These are phyloP conservation scores for Etia nguti DNA, from an alignment of 2,113 vertebrate genomes.

Conservation along the genomic window DNA sequence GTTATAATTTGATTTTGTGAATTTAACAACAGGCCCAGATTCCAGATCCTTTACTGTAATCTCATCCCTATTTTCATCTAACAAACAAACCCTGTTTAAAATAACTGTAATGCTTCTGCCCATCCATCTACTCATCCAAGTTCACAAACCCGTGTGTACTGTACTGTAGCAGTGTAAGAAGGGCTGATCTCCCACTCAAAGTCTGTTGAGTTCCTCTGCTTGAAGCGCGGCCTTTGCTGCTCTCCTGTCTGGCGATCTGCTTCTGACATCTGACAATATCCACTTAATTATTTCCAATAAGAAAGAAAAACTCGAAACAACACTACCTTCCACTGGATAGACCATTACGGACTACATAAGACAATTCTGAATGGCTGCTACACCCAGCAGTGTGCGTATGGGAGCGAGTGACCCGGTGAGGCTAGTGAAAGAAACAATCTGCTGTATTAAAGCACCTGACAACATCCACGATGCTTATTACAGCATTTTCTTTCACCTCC, in stretches of 20 bases:
- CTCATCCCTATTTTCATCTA: not conserved
- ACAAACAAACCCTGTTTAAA: not conserved
- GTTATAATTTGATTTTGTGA: not conserved
- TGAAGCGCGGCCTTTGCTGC: not conserved
- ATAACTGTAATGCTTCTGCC: not conserved
- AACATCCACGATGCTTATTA: not conserved
- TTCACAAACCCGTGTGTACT: not conserved
- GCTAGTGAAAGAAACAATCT: not conserved
- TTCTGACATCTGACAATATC: not conserved
- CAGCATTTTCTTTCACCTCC: not conserved
- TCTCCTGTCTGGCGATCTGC: not conserved
- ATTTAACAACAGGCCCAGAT: not conserved
- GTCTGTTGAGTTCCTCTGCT: not conserved
- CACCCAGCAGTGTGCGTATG: not conserved
- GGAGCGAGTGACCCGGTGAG: not conserved
- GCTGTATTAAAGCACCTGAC: not conserved
- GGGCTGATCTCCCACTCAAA: not conserved
- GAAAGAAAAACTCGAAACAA: not conserved
- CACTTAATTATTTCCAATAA: not conserved
- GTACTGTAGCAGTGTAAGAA: not conserved
- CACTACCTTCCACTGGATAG: not conserved
- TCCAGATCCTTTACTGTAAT: not conserved
- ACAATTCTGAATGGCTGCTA: not conserved
- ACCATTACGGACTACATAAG: not conserved
- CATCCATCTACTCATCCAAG: not conserved